Conservation (phyloP, 2,113 vertebrate genomes). For the Caranx ignobilis region DNA sequence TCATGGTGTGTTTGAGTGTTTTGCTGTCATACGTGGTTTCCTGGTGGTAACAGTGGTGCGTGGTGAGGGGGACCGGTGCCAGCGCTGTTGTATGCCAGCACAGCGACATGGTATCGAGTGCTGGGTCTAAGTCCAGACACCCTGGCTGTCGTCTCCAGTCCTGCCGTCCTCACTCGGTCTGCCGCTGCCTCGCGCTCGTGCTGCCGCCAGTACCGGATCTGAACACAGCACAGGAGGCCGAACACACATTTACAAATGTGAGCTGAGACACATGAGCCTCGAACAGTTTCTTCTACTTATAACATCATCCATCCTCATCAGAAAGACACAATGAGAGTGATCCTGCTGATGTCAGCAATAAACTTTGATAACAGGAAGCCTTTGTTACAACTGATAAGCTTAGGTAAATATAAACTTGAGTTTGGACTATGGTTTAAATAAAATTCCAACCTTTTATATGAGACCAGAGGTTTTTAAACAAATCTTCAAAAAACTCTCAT, state of each 20-base stretch:
- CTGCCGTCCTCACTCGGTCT: conserved; percentile 92
- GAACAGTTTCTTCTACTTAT: neutral
- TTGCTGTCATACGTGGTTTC: conserved; percentile 88
- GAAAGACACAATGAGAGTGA: neutral
- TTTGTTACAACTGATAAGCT: neutral
- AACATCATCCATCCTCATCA: neutral
- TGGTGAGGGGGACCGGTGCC: conserved; percentile 93
- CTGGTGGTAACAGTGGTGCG: conserved; percentile 89
- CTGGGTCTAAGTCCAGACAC: conserved; percentile 90
- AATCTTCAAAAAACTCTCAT: neutral
- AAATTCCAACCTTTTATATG: neutral
- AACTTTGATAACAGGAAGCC: neutral
- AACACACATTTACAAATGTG: neutral
- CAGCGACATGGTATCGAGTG: conserved; percentile 92
- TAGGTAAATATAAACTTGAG: neutral
- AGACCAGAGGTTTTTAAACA: neutral
- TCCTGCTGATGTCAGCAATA: neutral
- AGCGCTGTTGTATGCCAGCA: conserved; percentile 95
- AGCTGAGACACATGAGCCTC: neutral
- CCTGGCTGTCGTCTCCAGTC: conserved; percentile 87
- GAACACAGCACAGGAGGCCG: neutral
- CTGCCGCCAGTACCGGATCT: conserved; percentile 97
- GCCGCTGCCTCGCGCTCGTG: conserved; percentile 94
- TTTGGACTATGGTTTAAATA: neutral
- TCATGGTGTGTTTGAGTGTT: neutral